Conservation (phyloP, 1,140 invertebrate species). For the Fopius arisanus region DNA sequence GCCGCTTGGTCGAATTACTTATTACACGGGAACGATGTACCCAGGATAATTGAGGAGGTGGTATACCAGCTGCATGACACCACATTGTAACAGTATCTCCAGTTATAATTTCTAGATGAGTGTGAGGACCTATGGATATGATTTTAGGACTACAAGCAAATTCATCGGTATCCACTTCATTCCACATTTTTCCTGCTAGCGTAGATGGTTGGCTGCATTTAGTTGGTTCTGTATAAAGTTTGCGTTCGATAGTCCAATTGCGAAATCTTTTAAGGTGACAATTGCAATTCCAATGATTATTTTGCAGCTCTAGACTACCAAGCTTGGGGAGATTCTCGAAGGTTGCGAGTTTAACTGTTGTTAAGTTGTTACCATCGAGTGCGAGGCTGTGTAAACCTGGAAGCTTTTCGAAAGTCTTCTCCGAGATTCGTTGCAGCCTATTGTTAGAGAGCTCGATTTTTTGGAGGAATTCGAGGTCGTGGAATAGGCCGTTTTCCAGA, state of each 20-base stretch:
- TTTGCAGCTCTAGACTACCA: slow-evolving; percentile 77
- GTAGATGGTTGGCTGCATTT: slow-evolving; percentile 74
- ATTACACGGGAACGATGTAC: slow-evolving; percentile 52
- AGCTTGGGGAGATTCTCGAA: slow-evolving; percentile 71
- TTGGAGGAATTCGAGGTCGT: slow-evolving; percentile 76
- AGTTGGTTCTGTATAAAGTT: slow-evolving; percentile 77
- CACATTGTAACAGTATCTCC: slow-evolving; percentile 76
- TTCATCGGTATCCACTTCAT: slow-evolving; percentile 72
- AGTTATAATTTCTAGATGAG: slow-evolving; percentile 67
- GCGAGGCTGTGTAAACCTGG: slow-evolving; percentile 73
- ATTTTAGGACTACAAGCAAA: slow-evolving; percentile 88
- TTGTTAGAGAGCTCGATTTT: slow-evolving; percentile 81
- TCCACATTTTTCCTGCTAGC: slow-evolving; percentile 75
- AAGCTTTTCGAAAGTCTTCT: slow-evolving; percentile 76
- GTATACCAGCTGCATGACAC: slow-evolving; percentile 81
- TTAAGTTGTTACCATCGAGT: slow-evolving; percentile 77
- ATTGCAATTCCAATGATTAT: slow-evolving; percentile 90
- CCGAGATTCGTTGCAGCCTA: slow-evolving; percentile 71
- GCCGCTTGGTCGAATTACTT: slow-evolving; percentile 48
- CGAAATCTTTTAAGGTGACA: slow-evolving; percentile 82
- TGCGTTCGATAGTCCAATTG: slow-evolving; percentile 75
- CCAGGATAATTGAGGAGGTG: slow-evolving; percentile 79
- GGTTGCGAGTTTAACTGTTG: slow-evolving; percentile 68
- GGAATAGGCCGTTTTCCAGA: slow-evolving; percentile 78
- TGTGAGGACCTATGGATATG: slow-evolving; percentile 61